Evolutionary conservation across 2,888 invertebrate genomes (phyloP), one percentile per base, ranked within the genome.

Genomic region (Agonopterix heracliana): DNA sequence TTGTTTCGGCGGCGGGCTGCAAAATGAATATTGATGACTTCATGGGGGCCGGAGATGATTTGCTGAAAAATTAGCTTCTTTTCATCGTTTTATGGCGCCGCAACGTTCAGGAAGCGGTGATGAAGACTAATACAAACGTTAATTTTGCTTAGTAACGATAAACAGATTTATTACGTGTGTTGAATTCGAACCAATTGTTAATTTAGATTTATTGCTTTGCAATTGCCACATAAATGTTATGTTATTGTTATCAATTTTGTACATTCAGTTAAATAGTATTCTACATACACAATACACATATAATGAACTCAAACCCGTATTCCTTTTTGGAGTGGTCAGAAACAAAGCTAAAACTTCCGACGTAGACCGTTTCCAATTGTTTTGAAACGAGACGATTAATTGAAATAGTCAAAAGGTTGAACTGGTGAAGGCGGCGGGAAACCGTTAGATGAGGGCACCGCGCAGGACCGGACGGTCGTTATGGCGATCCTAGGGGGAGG

Each of bases 11-110:
- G 83, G 84, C 79, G 81, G 78, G 82, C 81, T 81, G 60, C 77
- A 69, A 84, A 87, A 88, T 88, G 82, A 88, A 87, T 87, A 88
- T 88, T 88, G 87, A 88, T 88, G 87, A 79, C 83, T 86, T 80
- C 74, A 85, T 83, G 75, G 78, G 74, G 74, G 66, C 81, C 83
- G 81, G 82, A 84, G 85, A 86, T 88, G 87, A 88, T 85, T 83
- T 73, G 86, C 84, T 83, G 80, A 86, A 86, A 88, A 87, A 86
- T 86, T 85, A 77, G 80, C 78, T 85, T 85, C 86, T 86, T 83
- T 86, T 81, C 85, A 85, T 83, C 86, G 84, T 85, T 83, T 86
- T 85, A 86, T 87, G 82, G 85, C 78, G 63, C 63, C 68, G 66
- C 66, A 69, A 66, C 74, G 77, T 71, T 76, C 71, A 71, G 74